Base-by-base conservation (phyloP, 2,113 vertebrate species). In the Nothoprocta perdicaria region DNA sequence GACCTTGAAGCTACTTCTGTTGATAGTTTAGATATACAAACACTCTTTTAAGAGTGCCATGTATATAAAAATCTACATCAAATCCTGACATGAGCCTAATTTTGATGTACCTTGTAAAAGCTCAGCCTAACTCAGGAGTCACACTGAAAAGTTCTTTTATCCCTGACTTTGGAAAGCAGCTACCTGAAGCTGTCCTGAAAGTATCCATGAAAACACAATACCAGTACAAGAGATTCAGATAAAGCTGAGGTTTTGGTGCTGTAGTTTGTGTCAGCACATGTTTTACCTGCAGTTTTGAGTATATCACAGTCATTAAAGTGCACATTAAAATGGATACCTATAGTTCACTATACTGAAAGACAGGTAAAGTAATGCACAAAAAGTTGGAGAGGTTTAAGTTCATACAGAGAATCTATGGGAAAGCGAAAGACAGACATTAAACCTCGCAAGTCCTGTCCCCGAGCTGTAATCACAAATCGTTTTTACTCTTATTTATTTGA, bases 181-280 rank as follows among this genome's bases (percentile, higher is more conserved):
- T 15, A 5, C n/a, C 43, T 0, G 1, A 38, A 77, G 23, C 27
- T 55, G 53, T 58, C 62, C 86, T 52, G 74, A 31, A 6, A 18
- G 8, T 1, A 1, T 9, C 65, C 65, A 68, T 68, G 14, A 58
- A 35, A 26, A 18, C 3, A 2, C 4, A 0, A 1, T 19, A 26
- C 69, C 43, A 18, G 18, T 4, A 38, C 38, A 7, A 35, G 50
- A 18, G 73, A n/a, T n/a, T 6, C 0, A 9, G 19, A 2, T n/a
- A 12, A 40, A 13, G 31, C 9, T 10, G 8, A 58, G 53, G 21
- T 53, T 15, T n/a, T 29, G 80, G n/a, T 31, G 0, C 50, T 33
- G 43, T 1, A 1, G 50, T 8, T 31, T 14, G 11, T 45, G 8
- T 1, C 17, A 61, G 65, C 21, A 21, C 6, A 31, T n/a, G 10